Conservation (phyloP, 2,888 invertebrate species). For the Thelaira solivaga region DNA sequence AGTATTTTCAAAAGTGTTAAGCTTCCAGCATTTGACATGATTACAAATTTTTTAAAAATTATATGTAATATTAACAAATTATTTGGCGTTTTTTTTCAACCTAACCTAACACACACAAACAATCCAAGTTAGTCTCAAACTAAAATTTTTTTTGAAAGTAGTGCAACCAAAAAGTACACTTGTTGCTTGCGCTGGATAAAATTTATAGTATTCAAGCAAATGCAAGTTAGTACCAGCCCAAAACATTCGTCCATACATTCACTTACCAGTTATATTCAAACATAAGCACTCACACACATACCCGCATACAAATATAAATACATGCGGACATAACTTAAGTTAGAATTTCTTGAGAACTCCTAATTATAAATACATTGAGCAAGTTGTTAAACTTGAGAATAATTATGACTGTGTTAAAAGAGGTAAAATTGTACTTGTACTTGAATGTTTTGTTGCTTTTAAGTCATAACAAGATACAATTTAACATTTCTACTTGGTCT, state of each 20-base stretch:
- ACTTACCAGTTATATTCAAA: not conserved
- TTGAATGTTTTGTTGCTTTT: slow-evolving; percentile 7
- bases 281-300: not conserved
- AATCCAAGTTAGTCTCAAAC: too few species aligned
- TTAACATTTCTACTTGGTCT: slow-evolving; percentile 39
- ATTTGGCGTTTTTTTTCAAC: too few species aligned
- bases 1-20: too few species aligned
- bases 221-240: slow-evolving; percentile 32
- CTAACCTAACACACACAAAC: too few species aligned
- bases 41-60: too few species aligned
- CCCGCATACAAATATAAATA: slow-evolving; percentile 7
- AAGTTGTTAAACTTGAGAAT: slow-evolving; percentile 71
- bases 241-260: not conserved
- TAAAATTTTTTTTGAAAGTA: not conserved
- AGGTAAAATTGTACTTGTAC: slow-evolving; percentile 18
- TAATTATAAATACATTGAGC: slow-evolving; percentile 67
- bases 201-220: slow-evolving; percentile 19
- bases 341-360: slow-evolving; percentile 66
- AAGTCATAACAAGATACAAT: slow-evolving; percentile 58
- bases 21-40: too few species aligned
- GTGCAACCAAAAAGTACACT: slow-evolving; percentile 23
- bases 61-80: too few species aligned
- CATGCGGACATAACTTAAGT: slow-evolving; percentile 60
- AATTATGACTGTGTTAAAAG: slow-evolving; percentile 67
- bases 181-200: slow-evolving; percentile 31